Percentiles rank a stretch among this genome's conserved stretches.
phyloP scores from a whole-genome alignment of 2,888 invertebrate species.

The Zaprionus obscuricornis region DNA sequence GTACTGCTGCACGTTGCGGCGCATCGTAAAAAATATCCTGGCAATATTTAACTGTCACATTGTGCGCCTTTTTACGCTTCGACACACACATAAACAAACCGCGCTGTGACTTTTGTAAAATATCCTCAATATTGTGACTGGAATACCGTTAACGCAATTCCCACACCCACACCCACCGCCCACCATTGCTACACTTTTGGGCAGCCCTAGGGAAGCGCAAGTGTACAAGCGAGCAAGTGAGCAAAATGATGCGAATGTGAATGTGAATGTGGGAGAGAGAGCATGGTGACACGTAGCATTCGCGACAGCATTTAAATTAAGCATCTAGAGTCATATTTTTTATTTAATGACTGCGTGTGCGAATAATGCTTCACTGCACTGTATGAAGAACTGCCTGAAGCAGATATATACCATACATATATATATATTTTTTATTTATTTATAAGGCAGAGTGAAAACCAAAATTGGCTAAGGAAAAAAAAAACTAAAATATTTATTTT shows the following conservation, averaged over 20 bases:
- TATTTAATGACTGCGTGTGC: slow-evolving; percentile 21
- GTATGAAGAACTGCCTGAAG: neutral
- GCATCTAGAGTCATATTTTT: slow-evolving; percentile 37
- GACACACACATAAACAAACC: slow-evolving; percentile 69
- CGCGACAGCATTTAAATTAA: slow-evolving; percentile 53
- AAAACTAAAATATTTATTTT: neutral
- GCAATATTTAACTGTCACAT: slow-evolving; percentile 73
- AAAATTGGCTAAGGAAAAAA: neutral
- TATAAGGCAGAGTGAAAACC: too few relatives aligned
- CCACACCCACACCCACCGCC: too few relatives aligned
- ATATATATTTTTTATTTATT: too few relatives aligned
- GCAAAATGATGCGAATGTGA: too few relatives aligned
- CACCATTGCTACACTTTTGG: too few relatives aligned
- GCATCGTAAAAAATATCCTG: slow-evolving; percentile 59
- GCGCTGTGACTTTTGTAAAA: slow-evolving; percentile 47
- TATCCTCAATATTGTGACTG: slow-evolving; percentile 60
- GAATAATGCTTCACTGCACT: slow-evolving; percentile 2
- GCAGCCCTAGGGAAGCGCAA: too few relatives aligned
- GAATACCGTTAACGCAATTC: slow-evolving; percentile 48
- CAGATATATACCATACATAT: neutral
- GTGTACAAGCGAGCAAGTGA: too few relatives aligned
- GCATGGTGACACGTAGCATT: slow-evolving; percentile 11
- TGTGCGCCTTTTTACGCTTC: slow-evolving; percentile 69
- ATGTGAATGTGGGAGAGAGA: neutral
- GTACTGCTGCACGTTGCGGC: slow-evolving; percentile 12